Base-by-base conservation (phyloP, 2,113 vertebrate genomes). In the Cygnus buccinator region DNA sequence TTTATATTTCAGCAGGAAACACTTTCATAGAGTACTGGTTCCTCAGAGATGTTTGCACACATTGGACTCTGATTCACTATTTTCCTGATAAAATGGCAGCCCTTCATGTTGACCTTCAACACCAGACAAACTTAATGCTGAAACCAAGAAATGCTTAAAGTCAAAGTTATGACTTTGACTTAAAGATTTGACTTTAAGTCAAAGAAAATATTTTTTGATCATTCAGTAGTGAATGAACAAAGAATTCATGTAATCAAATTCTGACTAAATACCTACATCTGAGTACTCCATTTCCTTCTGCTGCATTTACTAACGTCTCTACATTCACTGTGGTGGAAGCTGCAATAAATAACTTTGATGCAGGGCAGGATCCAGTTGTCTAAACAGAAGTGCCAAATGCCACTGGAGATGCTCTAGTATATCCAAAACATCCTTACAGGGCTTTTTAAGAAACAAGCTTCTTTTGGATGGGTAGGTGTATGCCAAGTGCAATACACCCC, bases 401-500 rank as follows among this genome's bases (percentile, higher is more conserved):
- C 37, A 33, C 26, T 87, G 15, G 23, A 75, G 21, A 37, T 63
- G 5, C 15, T 65, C 11, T 35, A 48, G n/a, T 35, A 48, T 66
- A 15, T 65, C 20, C 9, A 68, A 55, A 54, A 72, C 6, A 52
- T 52, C 19, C 5, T 68, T 37, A 43, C 50, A 79, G 9, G 0
- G 0, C 66, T 94, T 89, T 77, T 8, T 15, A 52, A 57, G 5
- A 25, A n/a, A 57, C 23, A 43, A 20, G 4, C 3, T 65, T 8
- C 29, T 61, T 90, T 90, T 57, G n/a, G 14, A 21, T 29, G 9
- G 48, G 13, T 28, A 82, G 6, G 7, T 63, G 6, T n/a, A 29
- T 39, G 43, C 21, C 35, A 85, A 57, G 11, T 35, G 20, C 1
- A 2, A 61, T 39, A 52, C 1, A 1, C 5, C 1, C 4, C 11